These are phyloP conservation scores for Horisme vitalbata DNA, from an alignment of 2,888 invertebrate species.

Conservation along the genomic window DNA sequence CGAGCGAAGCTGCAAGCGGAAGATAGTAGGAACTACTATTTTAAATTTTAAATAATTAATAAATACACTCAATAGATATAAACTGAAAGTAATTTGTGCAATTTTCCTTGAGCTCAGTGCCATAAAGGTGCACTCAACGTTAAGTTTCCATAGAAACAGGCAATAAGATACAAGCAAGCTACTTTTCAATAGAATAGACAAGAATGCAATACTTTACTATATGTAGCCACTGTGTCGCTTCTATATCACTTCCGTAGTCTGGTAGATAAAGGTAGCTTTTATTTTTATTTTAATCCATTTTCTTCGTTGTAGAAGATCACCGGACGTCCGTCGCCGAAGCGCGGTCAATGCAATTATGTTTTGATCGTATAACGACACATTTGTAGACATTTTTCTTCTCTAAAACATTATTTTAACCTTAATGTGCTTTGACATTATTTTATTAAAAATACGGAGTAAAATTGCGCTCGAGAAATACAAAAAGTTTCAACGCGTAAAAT, in stretches of 20 bases:
- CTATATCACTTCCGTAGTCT: conserved; percentile 30
- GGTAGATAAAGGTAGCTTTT: conserved; percentile 44
- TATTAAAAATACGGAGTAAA: conserved; percentile 15
- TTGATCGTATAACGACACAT: conserved; percentile 76
- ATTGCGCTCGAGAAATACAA: conserved; percentile 11
- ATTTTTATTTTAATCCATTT: conserved; percentile 76
- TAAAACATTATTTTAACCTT: conserved; percentile 26
- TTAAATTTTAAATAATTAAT: too few relatives aligned
- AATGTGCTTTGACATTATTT: conserved; percentile 24
- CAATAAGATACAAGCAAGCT: conserved; percentile 13
- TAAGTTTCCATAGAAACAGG: conserved; percentile 2
- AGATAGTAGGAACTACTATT: too few relatives aligned
- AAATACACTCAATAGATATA: too few relatives aligned
- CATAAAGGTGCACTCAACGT: too few relatives aligned
- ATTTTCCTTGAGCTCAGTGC: too few relatives aligned
- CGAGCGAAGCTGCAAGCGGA: too few relatives aligned
- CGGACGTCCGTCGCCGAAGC: conserved; percentile 66
- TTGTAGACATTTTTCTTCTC: conserved; percentile 54
- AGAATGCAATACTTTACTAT: conserved; percentile 16
- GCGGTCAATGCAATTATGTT: conserved; percentile 77
- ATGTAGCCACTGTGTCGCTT: conserved; percentile 6
- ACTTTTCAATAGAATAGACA: conserved; percentile 26
- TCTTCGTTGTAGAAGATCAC: conserved; percentile 65
- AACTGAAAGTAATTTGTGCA: too few relatives aligned
- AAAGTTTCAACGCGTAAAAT: conserved; percentile 12